phyloP scores from a whole-genome alignment of 2,113 vertebrate species.

The Coregonus clupeaformis region DNA sequence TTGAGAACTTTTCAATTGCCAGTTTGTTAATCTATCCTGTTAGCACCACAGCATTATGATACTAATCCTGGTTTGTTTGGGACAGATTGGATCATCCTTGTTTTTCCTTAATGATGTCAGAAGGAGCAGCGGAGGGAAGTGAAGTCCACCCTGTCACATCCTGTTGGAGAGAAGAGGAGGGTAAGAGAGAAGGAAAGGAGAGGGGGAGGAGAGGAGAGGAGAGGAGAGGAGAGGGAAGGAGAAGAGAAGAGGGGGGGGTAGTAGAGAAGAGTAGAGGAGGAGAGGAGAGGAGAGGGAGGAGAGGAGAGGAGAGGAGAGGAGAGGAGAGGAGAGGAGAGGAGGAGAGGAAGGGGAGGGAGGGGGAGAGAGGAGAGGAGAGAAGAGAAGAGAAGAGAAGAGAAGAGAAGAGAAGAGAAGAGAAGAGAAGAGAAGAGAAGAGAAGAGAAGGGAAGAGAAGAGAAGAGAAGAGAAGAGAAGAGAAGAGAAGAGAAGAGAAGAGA shows the following conservation, averaged over 20 bases:
- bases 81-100: neutral
- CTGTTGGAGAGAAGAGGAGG: neutral
- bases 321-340: neutral
- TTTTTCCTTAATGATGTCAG: neutral
- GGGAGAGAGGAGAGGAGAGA: neutral
- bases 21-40: too few relatives aligned
- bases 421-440: neutral
- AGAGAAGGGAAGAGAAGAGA: neutral
- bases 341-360: neutral
- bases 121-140: neutral
- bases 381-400: too few relatives aligned
- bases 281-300: neutral
- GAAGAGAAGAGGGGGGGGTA: neutral
- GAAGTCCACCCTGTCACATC: neutral
- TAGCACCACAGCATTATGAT: too few relatives aligned
- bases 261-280: neutral
- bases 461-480: neutral
- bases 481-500: too few relatives aligned
- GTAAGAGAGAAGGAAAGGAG: too few relatives aligned
- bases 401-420: neutral
- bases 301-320: accelerated
- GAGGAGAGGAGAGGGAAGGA: too few relatives aligned
- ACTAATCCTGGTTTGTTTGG: neutral
- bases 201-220: neutral
- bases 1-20: too few relatives aligned